Percentiles rank a stretch among this genome's conserved stretches.
These are phyloP conservation scores for Anadara kagoshimensis DNA, from an alignment of 1,140 invertebrate species.

Conservation along the genomic window DNA sequence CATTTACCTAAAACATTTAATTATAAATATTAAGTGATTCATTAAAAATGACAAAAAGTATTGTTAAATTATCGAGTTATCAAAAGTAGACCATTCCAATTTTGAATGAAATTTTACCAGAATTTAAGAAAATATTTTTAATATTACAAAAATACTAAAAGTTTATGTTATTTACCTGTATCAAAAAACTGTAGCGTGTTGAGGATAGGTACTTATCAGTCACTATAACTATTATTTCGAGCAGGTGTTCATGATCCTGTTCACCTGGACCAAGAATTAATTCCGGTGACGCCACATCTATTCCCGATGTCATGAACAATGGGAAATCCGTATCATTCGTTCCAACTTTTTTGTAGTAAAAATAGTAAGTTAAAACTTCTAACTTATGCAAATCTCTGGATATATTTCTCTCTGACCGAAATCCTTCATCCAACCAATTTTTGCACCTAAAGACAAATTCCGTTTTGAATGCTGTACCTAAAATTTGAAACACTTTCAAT, in stretches of 20 bases:
- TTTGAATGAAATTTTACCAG: too few relatives aligned
- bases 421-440: constrained; percentile 25
- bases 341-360: constrained; percentile 1
- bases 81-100: too few relatives aligned
- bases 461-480: constrained; percentile 15
- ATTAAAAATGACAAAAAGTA: too few relatives aligned
- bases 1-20: too few relatives aligned
- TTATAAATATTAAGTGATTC: too few relatives aligned
- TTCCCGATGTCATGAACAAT: constrained; percentile 13
- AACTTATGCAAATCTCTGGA: neutral
- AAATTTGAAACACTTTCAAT: too few relatives aligned
- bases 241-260: neutral
- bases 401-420: neutral
- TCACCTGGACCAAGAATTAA: constrained; percentile 5
- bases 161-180: neutral
- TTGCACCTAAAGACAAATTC: constrained; percentile 18
- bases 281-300: constrained; percentile 1
- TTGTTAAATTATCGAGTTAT: too few relatives aligned
- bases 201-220: neutral
- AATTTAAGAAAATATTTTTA: too few relatives aligned
- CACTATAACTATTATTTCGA: constrained; percentile 10
- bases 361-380: constrained; percentile 11
- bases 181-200: neutral
- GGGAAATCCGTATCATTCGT: constrained; percentile 6
- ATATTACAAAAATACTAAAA: too few relatives aligned